phyloP scores from a whole-genome alignment of 2,888 invertebrate genomes.

The Andrena hattorfiana region DNA sequence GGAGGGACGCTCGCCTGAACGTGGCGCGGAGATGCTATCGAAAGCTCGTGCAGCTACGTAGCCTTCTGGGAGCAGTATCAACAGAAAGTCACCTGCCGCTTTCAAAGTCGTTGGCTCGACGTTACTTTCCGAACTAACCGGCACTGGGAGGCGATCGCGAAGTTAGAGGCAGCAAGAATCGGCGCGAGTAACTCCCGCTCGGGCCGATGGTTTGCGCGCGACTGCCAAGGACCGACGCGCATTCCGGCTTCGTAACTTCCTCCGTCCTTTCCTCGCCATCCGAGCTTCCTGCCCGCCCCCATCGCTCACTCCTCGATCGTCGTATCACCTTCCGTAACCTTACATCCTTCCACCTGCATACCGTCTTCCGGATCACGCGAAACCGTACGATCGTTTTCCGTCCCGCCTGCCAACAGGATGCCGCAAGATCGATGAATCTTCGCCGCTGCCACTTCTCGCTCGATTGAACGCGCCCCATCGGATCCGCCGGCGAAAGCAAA shows the following conservation, averaged over 20 bases:
- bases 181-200: constrained; percentile 59
- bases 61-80: not conserved
- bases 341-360: constrained; percentile 62
- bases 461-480: not conserved
- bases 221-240: constrained; percentile 68
- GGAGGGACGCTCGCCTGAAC: not conserved
- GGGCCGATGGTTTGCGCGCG: constrained; percentile 70
- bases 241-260: constrained; percentile 66
- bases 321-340: constrained; percentile 47
- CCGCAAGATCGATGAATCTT: constrained; percentile 16
- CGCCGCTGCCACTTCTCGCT: not conserved
- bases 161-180: constrained; percentile 13
- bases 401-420: constrained; percentile 10
- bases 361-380: constrained; percentile 60
- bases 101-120: not conserved
- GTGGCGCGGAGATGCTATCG: not conserved
- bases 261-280: constrained; percentile 61
- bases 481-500: too few species aligned
- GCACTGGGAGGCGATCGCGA: constrained; percentile 8
- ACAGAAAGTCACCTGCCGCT: not conserved
- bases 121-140: not conserved
- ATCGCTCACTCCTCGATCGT: constrained; percentile 30
- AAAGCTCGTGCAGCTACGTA: not conserved
- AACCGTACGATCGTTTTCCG: constrained; percentile 56
- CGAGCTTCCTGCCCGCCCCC: constrained; percentile 56